Base-by-base conservation (phyloP, 1,140 invertebrate species). In the Frieseomelitta varia region DNA sequence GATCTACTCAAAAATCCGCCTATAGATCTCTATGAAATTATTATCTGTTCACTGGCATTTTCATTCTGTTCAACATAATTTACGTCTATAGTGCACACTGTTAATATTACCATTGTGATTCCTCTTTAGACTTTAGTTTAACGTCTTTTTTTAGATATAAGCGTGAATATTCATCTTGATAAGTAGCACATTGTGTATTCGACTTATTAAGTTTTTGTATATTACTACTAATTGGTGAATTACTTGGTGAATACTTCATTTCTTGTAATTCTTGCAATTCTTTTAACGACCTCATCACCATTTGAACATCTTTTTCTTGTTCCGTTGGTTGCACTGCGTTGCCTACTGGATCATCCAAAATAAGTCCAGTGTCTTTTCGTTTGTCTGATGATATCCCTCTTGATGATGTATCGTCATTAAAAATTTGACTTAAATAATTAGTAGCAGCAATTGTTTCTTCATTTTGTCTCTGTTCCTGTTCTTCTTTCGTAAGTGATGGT, bases 401-500 rank as follows among this genome's bases (percentile, higher is more conserved):
- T 51, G 77, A 47, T 24, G 80, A 75, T 6, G 81, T 85, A 79
- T 93, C 92, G 12, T 94, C 93, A 27, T 95, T 94, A 86, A 96
- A 93, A 87, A 95, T 90, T 92, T 95, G 94, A 95, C 95, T 94
- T 90, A 96, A 81, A 91, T 93, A 88, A 88, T 92, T 89, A 91
- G 96, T 92, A 92, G 95, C 92, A 90, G 95, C 94, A 92, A 95
- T 91, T 87, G 93, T 91, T 92, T 94, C 90, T 84, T 94, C 93
- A 47, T 94, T 94, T 68, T 94, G 93, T 11, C 92, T 90, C 58
- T 93, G 93, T 75, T 94, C 94, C 76, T 94, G 93, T 56, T 94
- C 93, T 39, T 94, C 92, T 72, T 91, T 93, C 6, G 92, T 83
- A 17, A 93, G 77, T 14, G 78, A 76, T 12, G 85, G 53, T 78